phyloP scores from a whole-genome alignment of 2,888 invertebrate species.

The Amphipoea lucens region DNA sequence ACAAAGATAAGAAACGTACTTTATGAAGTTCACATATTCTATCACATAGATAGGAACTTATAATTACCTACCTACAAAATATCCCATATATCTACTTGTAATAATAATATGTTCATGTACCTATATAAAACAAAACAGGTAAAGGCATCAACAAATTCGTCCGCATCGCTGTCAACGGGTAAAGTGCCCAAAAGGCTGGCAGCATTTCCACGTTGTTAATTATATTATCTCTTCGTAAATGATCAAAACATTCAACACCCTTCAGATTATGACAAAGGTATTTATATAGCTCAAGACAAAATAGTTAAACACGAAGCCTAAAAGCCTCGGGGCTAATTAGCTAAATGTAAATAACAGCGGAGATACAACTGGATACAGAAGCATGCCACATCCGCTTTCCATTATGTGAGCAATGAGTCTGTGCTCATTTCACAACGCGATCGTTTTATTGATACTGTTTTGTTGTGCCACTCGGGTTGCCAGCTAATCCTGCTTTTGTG shows the following conservation, averaged over 20 bases:
- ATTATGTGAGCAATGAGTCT: conserved; percentile 44
- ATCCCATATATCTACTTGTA: background rate
- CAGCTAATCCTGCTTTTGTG: conserved; percentile 53
- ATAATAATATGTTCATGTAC: background rate
- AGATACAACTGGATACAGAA: conserved; percentile 36
- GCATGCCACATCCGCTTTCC: conserved; percentile 33
- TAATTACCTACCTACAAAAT: background rate
- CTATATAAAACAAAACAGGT: background rate
- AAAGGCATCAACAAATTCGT: background rate
- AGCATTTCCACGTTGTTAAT: background rate
- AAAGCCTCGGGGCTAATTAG: conserved; percentile 42
- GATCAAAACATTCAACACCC: conserved; percentile 22
- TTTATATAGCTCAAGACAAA: conserved; percentile 16
- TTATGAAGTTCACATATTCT: background rate
- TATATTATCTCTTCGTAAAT: background rate
- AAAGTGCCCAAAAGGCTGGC: background rate
- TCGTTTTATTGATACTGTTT: conserved; percentile 54
- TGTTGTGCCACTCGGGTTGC: conserved; percentile 45
- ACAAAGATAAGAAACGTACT: background rate
- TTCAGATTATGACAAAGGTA: conserved; percentile 12
- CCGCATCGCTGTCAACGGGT: background rate
- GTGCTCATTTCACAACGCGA: conserved; percentile 52
- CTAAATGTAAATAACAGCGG: conserved; percentile 47
- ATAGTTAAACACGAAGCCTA: conserved; percentile 16
- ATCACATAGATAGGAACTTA: background rate